Conservation (phyloP, 2,113 vertebrate genomes). For the Vulpes lagopus region DNA sequence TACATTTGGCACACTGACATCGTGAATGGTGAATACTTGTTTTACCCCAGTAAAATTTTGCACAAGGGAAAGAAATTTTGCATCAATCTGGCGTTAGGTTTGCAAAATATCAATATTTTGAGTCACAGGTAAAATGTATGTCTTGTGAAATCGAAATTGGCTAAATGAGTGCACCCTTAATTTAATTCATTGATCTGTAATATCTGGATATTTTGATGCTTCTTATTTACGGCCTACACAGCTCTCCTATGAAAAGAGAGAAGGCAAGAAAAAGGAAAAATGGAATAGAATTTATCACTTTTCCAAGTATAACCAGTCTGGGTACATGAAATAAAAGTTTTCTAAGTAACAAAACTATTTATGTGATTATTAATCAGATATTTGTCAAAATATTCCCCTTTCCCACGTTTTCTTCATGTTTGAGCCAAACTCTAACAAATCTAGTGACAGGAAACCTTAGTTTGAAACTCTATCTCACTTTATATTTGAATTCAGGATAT, state of each 20-base stretch:
- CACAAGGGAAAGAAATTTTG: not conserved
- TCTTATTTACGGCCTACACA: not conserved
- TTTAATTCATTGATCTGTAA: not conserved
- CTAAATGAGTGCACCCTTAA: not conserved
- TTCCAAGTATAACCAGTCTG: not conserved
- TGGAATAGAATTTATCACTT: not conserved
- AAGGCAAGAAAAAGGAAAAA: not conserved
- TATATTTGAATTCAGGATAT: not conserved
- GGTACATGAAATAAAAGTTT: not conserved
- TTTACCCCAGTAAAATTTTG: not conserved
- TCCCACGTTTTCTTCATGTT: not conserved
- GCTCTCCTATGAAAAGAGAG: not conserved
- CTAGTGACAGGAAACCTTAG: not conserved
- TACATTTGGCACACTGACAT: not conserved
- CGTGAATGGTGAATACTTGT: not conserved
- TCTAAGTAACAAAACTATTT: not conserved
- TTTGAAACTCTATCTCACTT: not conserved
- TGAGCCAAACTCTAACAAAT: not conserved
- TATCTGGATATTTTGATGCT: not conserved
- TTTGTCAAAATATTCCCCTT: not conserved
- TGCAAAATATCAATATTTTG: not conserved
- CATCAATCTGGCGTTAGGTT: not conserved
- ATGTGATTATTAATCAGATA: not conserved
- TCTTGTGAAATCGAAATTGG: not conserved
- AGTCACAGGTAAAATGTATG: not conserved